These are phyloP conservation scores for Pangasius djambal DNA, from an alignment of 2,797 vertebrate genomes.

Conservation along the genomic window DNA sequence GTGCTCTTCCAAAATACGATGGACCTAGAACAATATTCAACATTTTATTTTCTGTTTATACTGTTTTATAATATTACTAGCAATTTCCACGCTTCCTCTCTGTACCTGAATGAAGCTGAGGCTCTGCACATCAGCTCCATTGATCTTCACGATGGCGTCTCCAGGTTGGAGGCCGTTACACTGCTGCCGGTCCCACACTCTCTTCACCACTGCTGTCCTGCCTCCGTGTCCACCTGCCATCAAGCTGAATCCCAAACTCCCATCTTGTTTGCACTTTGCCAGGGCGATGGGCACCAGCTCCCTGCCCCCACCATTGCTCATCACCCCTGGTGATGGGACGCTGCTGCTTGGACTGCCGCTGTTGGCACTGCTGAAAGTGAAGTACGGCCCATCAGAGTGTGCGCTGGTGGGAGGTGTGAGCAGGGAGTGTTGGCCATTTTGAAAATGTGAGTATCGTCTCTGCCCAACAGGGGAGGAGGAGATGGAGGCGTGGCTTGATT, in stretches of 20 bases:
- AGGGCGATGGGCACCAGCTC: slow-evolving; percentile 78
- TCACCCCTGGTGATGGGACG: slow-evolving; percentile 54
- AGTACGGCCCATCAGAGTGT: slow-evolving; percentile 64
- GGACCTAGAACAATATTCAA: slow-evolving; percentile 68
- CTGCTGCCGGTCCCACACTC: slow-evolving; percentile 79
- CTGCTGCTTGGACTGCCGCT: slow-evolving; percentile 50
- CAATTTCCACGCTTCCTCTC: neutral
- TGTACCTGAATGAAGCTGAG: slow-evolving; percentile 77
- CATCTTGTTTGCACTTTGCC: slow-evolving; percentile 67
- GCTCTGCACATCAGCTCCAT: slow-evolving; percentile 80
- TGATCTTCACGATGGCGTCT: slow-evolving; percentile 80
- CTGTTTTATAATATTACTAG: neutral
- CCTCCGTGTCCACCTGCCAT: slow-evolving; percentile 74
- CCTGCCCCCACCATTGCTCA: slow-evolving; percentile 21
- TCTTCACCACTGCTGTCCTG: slow-evolving; percentile 73
- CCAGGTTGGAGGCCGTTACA: slow-evolving; percentile 78
- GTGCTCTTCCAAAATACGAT: slow-evolving; percentile 80
- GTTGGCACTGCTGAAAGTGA: slow-evolving; percentile 73
- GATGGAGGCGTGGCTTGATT: slow-evolving; percentile 53
- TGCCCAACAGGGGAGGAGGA: slow-evolving; percentile 59
- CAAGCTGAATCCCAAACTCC: slow-evolving; percentile 78
- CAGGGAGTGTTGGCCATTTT: slow-evolving; percentile 68
- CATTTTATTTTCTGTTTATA: neutral
- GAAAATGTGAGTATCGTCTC: slow-evolving; percentile 59
- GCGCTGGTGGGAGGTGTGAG: slow-evolving; percentile 52